These are phyloP conservation scores for Trachelus stipa DNA, from an alignment of 2,888 invertebrate species.

Conservation along the genomic window DNA sequence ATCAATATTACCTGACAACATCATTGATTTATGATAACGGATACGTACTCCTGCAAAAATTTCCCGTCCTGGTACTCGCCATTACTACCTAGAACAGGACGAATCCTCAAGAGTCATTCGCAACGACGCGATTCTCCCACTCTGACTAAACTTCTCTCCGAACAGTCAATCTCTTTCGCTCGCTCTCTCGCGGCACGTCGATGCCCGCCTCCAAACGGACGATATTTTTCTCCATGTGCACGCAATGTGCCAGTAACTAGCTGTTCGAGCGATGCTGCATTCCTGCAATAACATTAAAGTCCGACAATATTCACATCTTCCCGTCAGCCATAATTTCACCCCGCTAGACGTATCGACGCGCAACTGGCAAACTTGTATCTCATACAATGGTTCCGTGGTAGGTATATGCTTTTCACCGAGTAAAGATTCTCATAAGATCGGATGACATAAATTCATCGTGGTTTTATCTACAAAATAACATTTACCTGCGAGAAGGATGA, in stretches of 20 bases:
- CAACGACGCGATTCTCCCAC: neutral
- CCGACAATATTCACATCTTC: conserved; percentile 36
- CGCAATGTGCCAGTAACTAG: conserved; percentile 27
- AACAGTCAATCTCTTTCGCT: neutral
- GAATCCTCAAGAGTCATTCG: neutral
- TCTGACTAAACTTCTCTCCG: neutral
- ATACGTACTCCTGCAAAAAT: neutral
- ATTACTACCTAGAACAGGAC: neutral
- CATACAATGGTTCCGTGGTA: neutral
- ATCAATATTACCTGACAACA: neutral
- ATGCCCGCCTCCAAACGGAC: neutral
- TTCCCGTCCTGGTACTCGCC: neutral
- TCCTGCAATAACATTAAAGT: conserved; percentile 33
- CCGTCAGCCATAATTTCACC: conserved; percentile 32
- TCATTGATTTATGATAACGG: neutral
- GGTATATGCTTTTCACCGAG: neutral
- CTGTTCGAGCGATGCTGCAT: conserved; percentile 33
- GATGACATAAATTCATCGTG: neutral
- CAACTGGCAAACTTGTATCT: conserved; percentile 13
- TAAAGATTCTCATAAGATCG: neutral
- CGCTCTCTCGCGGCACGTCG: neutral
- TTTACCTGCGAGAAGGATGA: neutral
- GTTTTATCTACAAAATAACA: neutral
- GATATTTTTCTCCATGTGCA: conserved; percentile 1
- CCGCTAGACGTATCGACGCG: conserved; percentile 31